These are phyloP conservation scores for Desmophyllum pertusum DNA, from an alignment of 92 coral and sea anemone genomes.

Conservation along the genomic window DNA sequence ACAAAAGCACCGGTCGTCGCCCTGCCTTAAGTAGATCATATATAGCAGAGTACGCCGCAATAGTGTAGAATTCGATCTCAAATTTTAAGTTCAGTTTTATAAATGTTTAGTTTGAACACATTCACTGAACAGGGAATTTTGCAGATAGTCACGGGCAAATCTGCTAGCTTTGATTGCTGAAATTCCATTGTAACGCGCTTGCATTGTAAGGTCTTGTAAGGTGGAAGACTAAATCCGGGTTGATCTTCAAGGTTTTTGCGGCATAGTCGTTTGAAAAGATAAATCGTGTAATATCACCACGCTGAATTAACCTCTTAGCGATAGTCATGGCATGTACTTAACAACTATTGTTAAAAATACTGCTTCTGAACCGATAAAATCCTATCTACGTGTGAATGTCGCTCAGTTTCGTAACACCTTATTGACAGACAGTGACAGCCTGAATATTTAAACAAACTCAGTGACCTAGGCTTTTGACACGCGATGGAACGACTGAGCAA, in stretches of 20 bases:
- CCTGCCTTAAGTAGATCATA: too few species aligned
- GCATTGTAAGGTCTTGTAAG: background rate
- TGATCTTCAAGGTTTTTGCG: background rate
- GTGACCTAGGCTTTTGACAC: slow-evolving; percentile 1
- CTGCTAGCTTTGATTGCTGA: background rate
- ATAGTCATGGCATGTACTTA: background rate
- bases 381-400: background rate
- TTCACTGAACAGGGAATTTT: background rate
- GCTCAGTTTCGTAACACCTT: background rate
- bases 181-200: background rate
- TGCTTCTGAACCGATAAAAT: background rate
- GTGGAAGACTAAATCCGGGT: background rate
- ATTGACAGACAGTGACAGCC: background rate
- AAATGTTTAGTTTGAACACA: background rate
- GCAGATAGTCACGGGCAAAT: background rate
- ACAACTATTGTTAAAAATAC: background rate
- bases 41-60: too few species aligned
- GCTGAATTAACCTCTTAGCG: background rate
- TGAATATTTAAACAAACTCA: background rate
- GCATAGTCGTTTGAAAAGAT: background rate
- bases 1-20: background rate
- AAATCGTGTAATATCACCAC: background rate
- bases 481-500: background rate
- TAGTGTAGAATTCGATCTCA: background rate
- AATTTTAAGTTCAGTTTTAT: background rate